Evolutionary conservation across 2,888 invertebrate species (phyloP), one percentile per base, ranked within the genome.

Genomic region (Neoascia interrupta): DNA sequence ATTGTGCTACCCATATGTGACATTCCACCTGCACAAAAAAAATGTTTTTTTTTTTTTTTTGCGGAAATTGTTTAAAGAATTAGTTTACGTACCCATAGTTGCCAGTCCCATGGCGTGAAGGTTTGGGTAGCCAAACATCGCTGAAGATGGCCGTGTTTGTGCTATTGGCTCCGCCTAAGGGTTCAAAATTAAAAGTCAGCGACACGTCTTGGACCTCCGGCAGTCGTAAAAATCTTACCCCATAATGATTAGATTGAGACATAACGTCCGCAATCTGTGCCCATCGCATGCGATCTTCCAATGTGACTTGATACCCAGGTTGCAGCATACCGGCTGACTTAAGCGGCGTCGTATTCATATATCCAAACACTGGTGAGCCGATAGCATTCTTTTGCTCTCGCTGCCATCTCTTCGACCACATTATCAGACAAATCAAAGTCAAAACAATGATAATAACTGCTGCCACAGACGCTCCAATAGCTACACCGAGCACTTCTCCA

Each of bases 341-440:
- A 6, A 93, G 91, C 1, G 93, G 93, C 63, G 93, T 91, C 72
- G 92, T 93, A 6, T 94, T 94, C 93, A 96, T 95, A 85, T 96
- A 96, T 81, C 94, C 96, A 88, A 96, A 96, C 3, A 96, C 94
- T 0, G 96, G 96, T 0, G 95, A 95, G 0, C 94, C 94, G 28
- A 92, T 92, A 0, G 91, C 92, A 64, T 92, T 92, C 86, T 96
- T 97, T 86, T 96, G 96, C 83, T 97, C 96, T 1, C 94, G 92
- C 49, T 94, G 96, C 97, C 97, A 97, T 82, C 95, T 92, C 45
- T 96, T 95, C 82, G 97, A 97, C 97, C 97, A 97, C 91, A 96
- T 95, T 82, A 97, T 93, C 10, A 97, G 91, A 81, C 96, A 96
- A 0, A 95, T 93, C 6, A 97, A 89, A 0, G 97, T 97, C 56